A percentile compares a stretch with the other conserved stretches of the same genome.
phyloP scores from a whole-genome alignment of 2,888 invertebrate genomes.

The Busseola fusca region DNA sequence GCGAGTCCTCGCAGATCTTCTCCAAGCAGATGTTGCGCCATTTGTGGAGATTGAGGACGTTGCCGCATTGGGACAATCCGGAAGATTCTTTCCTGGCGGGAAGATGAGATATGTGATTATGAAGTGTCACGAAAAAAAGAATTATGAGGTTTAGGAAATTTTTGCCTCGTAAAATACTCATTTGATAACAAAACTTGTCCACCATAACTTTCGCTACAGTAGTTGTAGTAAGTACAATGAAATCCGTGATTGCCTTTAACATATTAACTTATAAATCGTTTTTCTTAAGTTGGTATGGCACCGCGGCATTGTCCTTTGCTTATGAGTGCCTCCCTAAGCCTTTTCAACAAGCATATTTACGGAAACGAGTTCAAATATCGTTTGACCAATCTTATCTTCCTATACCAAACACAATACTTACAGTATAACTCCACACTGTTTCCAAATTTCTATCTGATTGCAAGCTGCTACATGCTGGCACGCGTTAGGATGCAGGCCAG shows the following conservation, averaged over 20 bases:
- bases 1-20: conserved; percentile 92
- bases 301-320: no score
- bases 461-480: no score
- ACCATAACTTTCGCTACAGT: neutral
- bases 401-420: conserved; percentile 73
- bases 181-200: neutral
- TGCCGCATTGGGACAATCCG: conserved; percentile 90
- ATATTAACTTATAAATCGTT: neutral
- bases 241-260: no score
- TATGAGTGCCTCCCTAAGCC: neutral
- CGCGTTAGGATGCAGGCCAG: conserved; percentile 80
- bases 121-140: neutral
- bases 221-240: neutral
- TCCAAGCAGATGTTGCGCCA: conserved; percentile 93
- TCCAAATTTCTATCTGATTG: no score
- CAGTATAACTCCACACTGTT: conserved; percentile 91
- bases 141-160: no score
- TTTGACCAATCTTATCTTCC: neutral
- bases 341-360: neutral
- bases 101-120: neutral
- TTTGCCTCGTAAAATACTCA: neutral
- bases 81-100: conserved; percentile 89
- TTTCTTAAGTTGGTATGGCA: no score
- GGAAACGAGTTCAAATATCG: neutral
- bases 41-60: conserved; percentile 90